phyloP scores from a whole-genome alignment of 2,113 vertebrate species.

The Sialia sialis region DNA sequence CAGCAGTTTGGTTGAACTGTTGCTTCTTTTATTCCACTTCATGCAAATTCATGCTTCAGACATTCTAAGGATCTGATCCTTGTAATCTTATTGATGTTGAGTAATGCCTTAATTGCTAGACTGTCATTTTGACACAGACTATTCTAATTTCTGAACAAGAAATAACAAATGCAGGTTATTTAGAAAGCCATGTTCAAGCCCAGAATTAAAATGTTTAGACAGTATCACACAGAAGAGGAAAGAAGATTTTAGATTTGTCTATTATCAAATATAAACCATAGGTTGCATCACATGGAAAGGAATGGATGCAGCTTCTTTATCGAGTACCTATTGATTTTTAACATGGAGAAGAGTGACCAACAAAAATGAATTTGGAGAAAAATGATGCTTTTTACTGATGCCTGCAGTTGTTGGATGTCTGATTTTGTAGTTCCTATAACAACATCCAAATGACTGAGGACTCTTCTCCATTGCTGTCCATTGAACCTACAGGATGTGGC shows the following conservation, averaged over 20 bases:
- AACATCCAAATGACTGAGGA: conserved; percentile 57
- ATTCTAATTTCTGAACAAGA: neutral
- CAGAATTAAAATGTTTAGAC: conserved; percentile 44
- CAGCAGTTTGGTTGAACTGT: neutral
- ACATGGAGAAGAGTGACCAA: conserved; percentile 20
- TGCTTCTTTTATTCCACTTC: neutral
- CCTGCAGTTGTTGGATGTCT: conserved; percentile 37
- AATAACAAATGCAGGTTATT: neutral
- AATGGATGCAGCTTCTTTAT: neutral
- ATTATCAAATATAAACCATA: neutral
- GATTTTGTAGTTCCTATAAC: conserved; percentile 69
- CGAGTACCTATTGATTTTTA: neutral
- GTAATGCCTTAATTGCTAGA: conserved; percentile 23
- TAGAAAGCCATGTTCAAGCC: neutral
- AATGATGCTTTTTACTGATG: conserved; percentile 11
- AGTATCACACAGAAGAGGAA: conserved; percentile 10
- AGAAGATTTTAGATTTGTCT: neutral
- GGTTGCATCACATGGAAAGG: neutral
- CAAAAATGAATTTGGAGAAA: conserved; percentile 7
- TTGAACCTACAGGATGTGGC: neutral
- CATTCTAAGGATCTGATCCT: neutral
- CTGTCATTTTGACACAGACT: neutral
- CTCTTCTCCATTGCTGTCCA: neutral
- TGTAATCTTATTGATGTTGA: neutral
- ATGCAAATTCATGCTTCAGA: neutral